Evolutionary conservation across 2,888 invertebrate species (phyloP).

Genomic region (Nymphalis polychloros): DNA sequence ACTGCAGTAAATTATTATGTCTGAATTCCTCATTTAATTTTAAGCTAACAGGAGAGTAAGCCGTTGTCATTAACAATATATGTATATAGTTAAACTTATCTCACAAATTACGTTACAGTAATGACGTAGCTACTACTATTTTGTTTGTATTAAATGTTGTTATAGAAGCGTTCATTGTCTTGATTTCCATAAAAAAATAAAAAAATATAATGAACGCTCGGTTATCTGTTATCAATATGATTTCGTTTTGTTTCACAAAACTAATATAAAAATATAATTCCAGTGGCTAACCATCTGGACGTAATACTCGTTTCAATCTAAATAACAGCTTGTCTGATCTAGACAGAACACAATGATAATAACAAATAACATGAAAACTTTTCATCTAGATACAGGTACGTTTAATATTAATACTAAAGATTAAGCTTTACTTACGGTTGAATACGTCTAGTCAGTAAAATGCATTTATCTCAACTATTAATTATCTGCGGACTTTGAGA

Average conservation of each 20-base stretch:
- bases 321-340: constrained; percentile 27
- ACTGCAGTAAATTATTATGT: too few relatives aligned
- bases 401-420: constrained; percentile 24
- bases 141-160: too few relatives aligned
- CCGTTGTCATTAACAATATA: too few relatives aligned
- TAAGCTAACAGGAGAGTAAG: too few relatives aligned
- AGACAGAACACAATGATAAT: constrained; percentile 23
- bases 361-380: constrained; percentile 22
- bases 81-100: too few relatives aligned
- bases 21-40: too few relatives aligned
- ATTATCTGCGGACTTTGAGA: constrained; percentile 61
- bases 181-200: too few relatives aligned
- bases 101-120: too few relatives aligned
- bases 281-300: neutral
- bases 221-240: too few relatives aligned
- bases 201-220: too few relatives aligned
- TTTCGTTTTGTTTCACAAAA: neutral
- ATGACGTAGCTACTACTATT: too few relatives aligned
- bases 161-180: too few relatives aligned
- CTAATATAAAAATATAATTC: neutral
- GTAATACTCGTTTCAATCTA: constrained; percentile 12
- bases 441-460: constrained; percentile 40
- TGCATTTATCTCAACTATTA: constrained; percentile 61
- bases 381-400: constrained; percentile 24
- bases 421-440: constrained; percentile 17